These are phyloP conservation scores for Palythoa grandis DNA, from an alignment of 92 coral and sea anemone species.

Conservation along the genomic window DNA sequence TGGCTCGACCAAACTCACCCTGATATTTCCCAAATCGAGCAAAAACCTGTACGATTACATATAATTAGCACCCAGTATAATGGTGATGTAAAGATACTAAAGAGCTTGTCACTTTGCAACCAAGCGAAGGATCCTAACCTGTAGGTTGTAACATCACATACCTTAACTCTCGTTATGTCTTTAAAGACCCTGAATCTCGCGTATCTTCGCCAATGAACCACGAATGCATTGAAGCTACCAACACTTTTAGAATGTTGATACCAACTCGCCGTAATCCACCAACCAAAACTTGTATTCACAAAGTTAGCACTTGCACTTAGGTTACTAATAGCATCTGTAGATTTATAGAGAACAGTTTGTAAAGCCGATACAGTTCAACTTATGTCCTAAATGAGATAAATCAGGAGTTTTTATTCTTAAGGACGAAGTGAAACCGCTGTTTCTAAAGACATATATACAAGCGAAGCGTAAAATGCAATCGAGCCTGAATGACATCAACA, in stretches of 20 bases:
- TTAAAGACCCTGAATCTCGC: not conserved
- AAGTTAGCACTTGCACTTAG: not conserved
- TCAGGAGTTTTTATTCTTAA: not conserved
- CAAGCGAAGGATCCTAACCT: not conserved
- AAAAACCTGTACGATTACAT: too few relatives aligned
- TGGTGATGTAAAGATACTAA: too few relatives aligned
- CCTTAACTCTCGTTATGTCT: not conserved
- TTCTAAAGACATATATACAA: too few relatives aligned
- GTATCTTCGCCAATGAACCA: conserved; percentile 13
- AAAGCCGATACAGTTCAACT: not conserved
- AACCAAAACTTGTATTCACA: conserved; percentile 29
- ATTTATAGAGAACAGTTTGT: not conserved
- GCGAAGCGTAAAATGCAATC: too few relatives aligned
- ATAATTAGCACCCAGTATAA: too few relatives aligned
- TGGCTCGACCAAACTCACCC: too few relatives aligned
- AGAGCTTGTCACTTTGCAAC: too few relatives aligned
- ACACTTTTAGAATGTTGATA: not conserved
- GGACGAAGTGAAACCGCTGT: not conserved
- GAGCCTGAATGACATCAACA: too few relatives aligned
- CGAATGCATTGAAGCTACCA: not conserved
- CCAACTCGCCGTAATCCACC: conserved; percentile 21
- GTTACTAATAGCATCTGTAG: conserved; percentile 1
- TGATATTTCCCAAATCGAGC: too few relatives aligned
- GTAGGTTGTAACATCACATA: not conserved
- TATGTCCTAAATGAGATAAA: not conserved